Percentiles rank a stretch among this genome's conserved stretches.
phyloP scores from a whole-genome alignment of 2,113 vertebrate species.

The Oryzias woworae region DNA sequence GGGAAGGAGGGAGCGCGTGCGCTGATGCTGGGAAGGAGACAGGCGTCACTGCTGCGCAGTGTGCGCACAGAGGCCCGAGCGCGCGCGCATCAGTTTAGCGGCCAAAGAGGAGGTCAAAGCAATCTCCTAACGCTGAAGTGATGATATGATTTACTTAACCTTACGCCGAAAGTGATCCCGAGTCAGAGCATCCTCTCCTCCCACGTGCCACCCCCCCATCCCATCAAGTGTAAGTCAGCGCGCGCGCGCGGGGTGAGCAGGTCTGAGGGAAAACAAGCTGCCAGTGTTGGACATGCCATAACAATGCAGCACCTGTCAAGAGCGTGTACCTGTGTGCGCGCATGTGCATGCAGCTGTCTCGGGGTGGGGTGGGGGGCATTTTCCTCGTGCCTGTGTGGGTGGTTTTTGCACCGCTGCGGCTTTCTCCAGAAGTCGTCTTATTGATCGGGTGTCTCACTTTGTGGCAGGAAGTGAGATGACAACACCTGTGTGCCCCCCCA shows the following conservation, averaged over 20 bases:
- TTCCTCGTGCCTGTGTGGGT: constrained; percentile 1
- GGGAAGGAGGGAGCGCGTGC: constrained; percentile 20
- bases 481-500: constrained; percentile 52
- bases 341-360: constrained; percentile 65
- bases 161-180: constrained; percentile 20
- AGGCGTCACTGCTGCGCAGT: constrained; percentile 66
- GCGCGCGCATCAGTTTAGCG: constrained; percentile 41
- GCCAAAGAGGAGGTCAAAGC: constrained; percentile 59
- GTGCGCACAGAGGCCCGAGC: constrained; percentile 54
- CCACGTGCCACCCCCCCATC: constrained; percentile 24
- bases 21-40: constrained; percentile 52
- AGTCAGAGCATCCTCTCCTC: constrained; percentile 21
- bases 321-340: constrained; percentile 51
- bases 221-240: constrained; percentile 61
- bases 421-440: constrained; percentile 41
- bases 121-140: constrained; percentile 61
- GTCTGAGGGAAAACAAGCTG: constrained; percentile 66
- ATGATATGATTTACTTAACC: constrained; percentile 69
- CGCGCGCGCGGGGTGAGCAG: constrained; percentile 69
- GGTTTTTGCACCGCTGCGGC: constrained; percentile 8
- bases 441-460: constrained; percentile 53
- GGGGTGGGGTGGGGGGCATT: constrained; percentile 46
- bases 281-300: constrained; percentile 67
- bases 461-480: constrained; percentile 61
- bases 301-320: constrained; percentile 70